A percentile compares a stretch with the other conserved stretches of the same genome.
phyloP scores from a whole-genome alignment of 2,113 vertebrate species.

The Gymnarchus niloticus region DNA sequence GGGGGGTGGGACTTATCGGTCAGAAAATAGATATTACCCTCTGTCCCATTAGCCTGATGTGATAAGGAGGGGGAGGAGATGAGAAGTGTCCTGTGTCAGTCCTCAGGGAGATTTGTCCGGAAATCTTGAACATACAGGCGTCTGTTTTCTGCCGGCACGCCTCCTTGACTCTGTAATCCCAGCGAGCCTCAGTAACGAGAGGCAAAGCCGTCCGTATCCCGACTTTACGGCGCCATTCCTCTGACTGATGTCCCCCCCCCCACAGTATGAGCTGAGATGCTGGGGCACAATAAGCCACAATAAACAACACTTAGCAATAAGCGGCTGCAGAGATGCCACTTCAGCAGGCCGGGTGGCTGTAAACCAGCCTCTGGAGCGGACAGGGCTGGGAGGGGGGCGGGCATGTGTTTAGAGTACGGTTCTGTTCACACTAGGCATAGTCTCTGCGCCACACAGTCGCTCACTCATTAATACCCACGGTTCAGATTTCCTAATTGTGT shows the following conservation, averaged over 20 bases:
- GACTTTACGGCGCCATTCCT: not conserved
- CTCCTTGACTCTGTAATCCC: not conserved
- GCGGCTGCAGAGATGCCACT: not conserved
- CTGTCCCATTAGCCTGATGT: slow-evolving; percentile 28
- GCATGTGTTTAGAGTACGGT: not conserved
- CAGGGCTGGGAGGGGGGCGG: not conserved
- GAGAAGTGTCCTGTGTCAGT: not conserved
- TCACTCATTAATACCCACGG: not conserved
- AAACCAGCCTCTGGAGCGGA: too few relatives aligned
- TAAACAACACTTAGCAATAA: not conserved
- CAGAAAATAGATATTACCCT: slow-evolving; percentile 26
- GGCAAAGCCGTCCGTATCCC: not conserved
- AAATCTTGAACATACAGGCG: not conserved
- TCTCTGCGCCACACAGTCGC: not conserved
- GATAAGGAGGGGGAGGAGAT: not conserved
- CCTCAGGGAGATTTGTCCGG: not conserved
- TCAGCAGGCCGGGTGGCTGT: not conserved
- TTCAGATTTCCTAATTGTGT: not conserved
- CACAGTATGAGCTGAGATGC: not conserved
- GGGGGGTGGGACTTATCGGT: not conserved
- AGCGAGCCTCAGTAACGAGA: not conserved
- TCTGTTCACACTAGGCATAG: not conserved
- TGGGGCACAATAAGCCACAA: too few relatives aligned
- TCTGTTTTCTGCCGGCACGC: not conserved
- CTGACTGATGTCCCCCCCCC: not conserved